A percentile compares a stretch with the other conserved stretches of the same genome.
Evolutionary conservation across 2,888 invertebrate species (phyloP).

Genomic region (Cheilosia vernalis): DNA sequence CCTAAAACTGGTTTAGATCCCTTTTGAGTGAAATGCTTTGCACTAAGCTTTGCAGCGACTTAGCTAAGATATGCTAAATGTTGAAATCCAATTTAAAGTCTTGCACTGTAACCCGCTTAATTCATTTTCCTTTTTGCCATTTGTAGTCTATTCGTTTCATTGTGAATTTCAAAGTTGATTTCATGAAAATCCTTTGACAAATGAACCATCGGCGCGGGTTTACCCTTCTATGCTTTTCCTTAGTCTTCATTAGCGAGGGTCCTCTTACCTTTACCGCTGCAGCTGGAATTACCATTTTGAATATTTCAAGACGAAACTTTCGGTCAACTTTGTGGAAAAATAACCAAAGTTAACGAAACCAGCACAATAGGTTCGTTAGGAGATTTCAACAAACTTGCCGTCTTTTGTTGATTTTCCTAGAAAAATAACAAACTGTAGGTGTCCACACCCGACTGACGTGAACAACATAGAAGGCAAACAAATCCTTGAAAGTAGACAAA

Average conservation of each 20-base stretch:
- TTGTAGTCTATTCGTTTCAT: too few species aligned
- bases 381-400: slow-evolving; percentile 35
- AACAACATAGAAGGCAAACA: slow-evolving; percentile 33
- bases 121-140: not conserved
- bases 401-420: slow-evolving; percentile 28
- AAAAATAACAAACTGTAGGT: not conserved
- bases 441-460: not conserved
- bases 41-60: too few species aligned
- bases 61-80: slow-evolving; percentile 27
- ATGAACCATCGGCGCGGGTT: not conserved
- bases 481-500: slow-evolving; percentile 41
- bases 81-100: slow-evolving; percentile 47
- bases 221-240: slow-evolving; percentile 17
- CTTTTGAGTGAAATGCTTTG: too few species aligned
- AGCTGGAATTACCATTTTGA: slow-evolving; percentile 49
- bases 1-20: not conserved
- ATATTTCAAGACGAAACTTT: slow-evolving; percentile 34
- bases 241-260: not conserved
- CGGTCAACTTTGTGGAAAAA: slow-evolving; percentile 16
- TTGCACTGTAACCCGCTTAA: not conserved
- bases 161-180: slow-evolving; percentile 33
- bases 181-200: slow-evolving; percentile 1
- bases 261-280: slow-evolving; percentile 25
- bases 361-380: slow-evolving; percentile 43
- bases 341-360: slow-evolving; percentile 29